These are phyloP conservation scores for Callopanchax toddi DNA, from an alignment of 2,113 vertebrate species.

Conservation along the genomic window DNA sequence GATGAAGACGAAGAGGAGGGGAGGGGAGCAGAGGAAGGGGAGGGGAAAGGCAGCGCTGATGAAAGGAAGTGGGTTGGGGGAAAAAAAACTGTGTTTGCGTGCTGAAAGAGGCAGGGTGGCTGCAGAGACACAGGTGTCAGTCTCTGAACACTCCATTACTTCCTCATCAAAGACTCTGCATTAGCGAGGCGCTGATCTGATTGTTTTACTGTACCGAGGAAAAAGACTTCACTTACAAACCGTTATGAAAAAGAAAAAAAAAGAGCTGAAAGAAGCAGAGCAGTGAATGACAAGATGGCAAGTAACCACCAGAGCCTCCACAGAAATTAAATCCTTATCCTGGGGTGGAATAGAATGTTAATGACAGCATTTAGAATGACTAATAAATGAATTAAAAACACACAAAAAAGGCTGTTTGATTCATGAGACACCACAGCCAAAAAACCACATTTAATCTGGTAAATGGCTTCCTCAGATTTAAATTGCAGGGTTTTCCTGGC, in stretches of 20 bases:
- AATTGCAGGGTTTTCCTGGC: no score
- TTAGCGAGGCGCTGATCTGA: slow-evolving; percentile 44
- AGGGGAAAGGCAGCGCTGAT: slow-evolving; percentile 37
- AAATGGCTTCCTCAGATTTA: neutral
- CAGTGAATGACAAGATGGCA: slow-evolving; percentile 45
- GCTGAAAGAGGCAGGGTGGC: slow-evolving; percentile 26
- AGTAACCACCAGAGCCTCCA: slow-evolving; percentile 8
- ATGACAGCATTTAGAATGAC: neutral
- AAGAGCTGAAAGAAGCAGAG: no score
- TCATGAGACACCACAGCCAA: neutral
- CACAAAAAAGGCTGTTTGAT: no score
- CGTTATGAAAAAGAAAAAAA: slow-evolving; percentile 57
- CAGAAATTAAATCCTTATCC: slow-evolving; percentile 15
- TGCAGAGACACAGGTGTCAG: slow-evolving; percentile 70
- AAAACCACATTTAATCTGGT: neutral
- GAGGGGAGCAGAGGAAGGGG: slow-evolving; percentile 47
- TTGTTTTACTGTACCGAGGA: slow-evolving; percentile 37
- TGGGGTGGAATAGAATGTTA: slow-evolving; percentile 6
- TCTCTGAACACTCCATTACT: slow-evolving; percentile 66
- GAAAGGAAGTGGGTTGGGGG: slow-evolving; percentile 44
- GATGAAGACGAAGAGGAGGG: slow-evolving; percentile 43
- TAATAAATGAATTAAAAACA: neutral
- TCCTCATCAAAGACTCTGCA: slow-evolving; percentile 63
- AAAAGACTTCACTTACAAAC: slow-evolving; percentile 44
- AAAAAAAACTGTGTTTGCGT: neutral